Percentiles rank a stretch among this genome's conserved stretches.
phyloP scores from a whole-genome alignment of 2,113 vertebrate genomes.

The Maccullochella peelii region DNA sequence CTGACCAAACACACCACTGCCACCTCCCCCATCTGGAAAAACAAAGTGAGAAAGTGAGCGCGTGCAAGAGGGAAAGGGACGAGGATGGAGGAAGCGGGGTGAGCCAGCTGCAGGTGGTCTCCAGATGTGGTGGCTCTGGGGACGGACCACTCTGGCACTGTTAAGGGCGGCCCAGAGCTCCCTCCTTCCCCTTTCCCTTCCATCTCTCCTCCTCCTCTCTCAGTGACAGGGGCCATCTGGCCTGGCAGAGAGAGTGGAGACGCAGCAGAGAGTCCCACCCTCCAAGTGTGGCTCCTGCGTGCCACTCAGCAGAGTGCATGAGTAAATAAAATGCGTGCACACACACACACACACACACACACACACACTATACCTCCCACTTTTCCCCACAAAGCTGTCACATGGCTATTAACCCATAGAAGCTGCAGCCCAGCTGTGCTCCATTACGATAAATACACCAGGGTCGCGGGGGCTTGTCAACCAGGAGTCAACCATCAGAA shows the following conservation, averaged over 20 bases:
- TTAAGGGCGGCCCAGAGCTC: conserved; percentile 60
- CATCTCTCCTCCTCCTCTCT: conserved; percentile 62
- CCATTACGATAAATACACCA: conserved; percentile 74
- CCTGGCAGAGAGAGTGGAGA: conserved; percentile 71
- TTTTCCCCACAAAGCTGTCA: conserved; percentile 59
- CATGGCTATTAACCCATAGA: conserved; percentile 77
- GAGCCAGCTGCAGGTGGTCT: conserved; percentile 81
- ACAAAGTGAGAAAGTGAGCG: conserved; percentile 40
- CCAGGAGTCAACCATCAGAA: conserved; percentile 62
- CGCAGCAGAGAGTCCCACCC: conserved; percentile 65
- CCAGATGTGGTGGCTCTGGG: conserved; percentile 83
- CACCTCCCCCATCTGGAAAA: conserved; percentile 60
- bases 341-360: conserved; percentile 30
- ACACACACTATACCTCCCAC: conserved; percentile 9
- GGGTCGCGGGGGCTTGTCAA: conserved; percentile 62
- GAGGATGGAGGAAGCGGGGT: conserved; percentile 47
- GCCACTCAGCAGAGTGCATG: conserved; percentile 61
- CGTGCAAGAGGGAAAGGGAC: conserved; percentile 6
- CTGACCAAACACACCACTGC: conserved; percentile 54
- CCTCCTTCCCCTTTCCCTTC: conserved; percentile 41
- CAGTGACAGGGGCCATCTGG: conserved; percentile 83
- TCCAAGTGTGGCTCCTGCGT: conserved; percentile 67
- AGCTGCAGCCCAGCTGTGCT: conserved; percentile 77
- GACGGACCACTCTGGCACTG: conserved; percentile 72
- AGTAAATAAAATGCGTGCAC: conserved; percentile 70